A percentile compares a stretch with the other conserved stretches of the same genome.
Conservation (phyloP, 2,888 invertebrate species). For the Nemapogon koenigi region DNA sequence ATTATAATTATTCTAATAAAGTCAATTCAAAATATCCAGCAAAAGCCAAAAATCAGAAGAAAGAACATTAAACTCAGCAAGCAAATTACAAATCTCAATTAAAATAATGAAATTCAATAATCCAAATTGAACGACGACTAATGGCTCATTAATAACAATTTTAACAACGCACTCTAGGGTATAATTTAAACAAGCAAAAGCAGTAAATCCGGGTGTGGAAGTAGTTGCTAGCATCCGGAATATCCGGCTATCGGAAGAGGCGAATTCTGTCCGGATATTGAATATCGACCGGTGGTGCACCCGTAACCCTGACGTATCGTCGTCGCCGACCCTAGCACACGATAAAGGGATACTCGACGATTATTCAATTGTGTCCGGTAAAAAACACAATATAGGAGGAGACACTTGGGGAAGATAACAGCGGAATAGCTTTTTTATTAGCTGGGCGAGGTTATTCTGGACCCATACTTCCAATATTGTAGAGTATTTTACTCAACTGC, state of each 20-base stretch:
- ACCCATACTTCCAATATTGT: no score
- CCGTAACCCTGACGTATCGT: slow-evolving; percentile 59
- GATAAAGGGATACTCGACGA: slow-evolving; percentile 43
- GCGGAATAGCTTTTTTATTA: no score
- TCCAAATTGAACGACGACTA: slow-evolving; percentile 6
- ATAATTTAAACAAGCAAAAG: slow-evolving; percentile 21
- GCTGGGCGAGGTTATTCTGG: no score
- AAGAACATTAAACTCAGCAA: no score
- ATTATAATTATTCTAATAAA: no score
- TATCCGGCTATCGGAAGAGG: slow-evolving; percentile 54
- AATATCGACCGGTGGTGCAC: slow-evolving; percentile 52
- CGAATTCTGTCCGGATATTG: slow-evolving; percentile 60
- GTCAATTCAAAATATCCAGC: no score
- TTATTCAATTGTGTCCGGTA: slow-evolving; percentile 41
- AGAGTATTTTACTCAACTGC: no score
- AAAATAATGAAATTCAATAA: slow-evolving; percentile 11
- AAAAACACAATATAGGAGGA: slow-evolving; percentile 20
- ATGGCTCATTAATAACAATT: slow-evolving; percentile 11
- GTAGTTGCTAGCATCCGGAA: slow-evolving; percentile 20
- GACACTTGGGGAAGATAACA: no score
- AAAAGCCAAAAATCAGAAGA: no score
- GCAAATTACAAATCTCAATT: slow-evolving; percentile 6
- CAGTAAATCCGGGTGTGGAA: slow-evolving; percentile 30
- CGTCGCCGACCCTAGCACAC: slow-evolving; percentile 40
- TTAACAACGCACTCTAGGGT: slow-evolving; percentile 5